Percentiles rank a stretch among this genome's conserved stretches.
Evolutionary conservation across 2,888 invertebrate genomes (phyloP).

Genomic region (Elegia similella): DNA sequence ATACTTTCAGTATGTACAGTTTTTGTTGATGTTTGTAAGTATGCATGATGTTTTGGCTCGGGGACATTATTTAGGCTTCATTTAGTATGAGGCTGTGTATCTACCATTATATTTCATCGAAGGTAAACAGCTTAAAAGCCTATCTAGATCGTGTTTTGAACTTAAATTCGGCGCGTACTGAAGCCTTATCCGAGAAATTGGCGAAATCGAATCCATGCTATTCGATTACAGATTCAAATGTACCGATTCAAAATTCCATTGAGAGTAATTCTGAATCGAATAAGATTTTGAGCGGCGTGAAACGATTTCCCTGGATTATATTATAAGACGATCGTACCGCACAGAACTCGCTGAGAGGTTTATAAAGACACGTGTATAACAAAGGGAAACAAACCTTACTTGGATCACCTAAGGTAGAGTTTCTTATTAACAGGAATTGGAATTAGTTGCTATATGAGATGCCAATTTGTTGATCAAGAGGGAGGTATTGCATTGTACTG

Average conservation of each 20-base stretch:
- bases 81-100: no score
- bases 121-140: background rate
- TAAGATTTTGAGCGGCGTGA: constrained; percentile 40
- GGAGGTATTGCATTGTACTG: background rate
- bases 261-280: constrained; percentile 48
- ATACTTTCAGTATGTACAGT: no score
- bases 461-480: constrained; percentile 9
- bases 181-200: constrained; percentile 8
- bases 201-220: constrained; percentile 9
- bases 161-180: background rate
- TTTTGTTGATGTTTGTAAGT: no score
- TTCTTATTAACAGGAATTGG: background rate
- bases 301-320: constrained; percentile 33
- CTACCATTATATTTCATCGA: no score
- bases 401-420: background rate
- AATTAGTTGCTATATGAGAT: background rate
- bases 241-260: constrained; percentile 47
- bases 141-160: background rate
- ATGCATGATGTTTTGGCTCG: no score
- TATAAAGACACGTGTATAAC: background rate
- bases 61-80: no score
- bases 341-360: background rate
- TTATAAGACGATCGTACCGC: constrained; percentile 6
- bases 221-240: constrained; percentile 43
- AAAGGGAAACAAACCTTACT: background rate